Evolutionary conservation across 2,113 vertebrate genomes (phyloP).

Genomic region (Leptodactylus fuscus): DNA sequence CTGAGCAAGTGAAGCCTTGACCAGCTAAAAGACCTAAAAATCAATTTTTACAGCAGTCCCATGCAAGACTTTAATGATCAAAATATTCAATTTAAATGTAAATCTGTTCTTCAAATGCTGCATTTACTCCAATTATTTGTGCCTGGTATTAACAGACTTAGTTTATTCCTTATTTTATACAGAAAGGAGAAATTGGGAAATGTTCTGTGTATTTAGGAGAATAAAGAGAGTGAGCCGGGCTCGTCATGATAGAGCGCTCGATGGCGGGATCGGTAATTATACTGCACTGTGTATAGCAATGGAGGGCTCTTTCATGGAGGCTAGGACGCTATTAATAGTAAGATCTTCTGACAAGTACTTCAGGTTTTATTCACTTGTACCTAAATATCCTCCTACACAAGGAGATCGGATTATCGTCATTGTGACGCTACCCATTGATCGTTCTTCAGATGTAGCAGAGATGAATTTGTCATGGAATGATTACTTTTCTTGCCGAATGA

Average conservation of each 20-base stretch:
- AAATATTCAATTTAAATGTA: conserved; percentile 53
- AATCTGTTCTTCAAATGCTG: conserved; percentile 48
- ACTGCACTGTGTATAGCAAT: not conserved
- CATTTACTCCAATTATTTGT: conserved; percentile 45
- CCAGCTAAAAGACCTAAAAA: conserved; percentile 6
- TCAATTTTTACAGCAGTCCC: conserved; percentile 19
- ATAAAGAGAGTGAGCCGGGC: not conserved
- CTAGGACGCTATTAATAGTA: too few species aligned
- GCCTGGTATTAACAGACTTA: conserved; percentile 38
- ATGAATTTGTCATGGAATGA: too few species aligned
- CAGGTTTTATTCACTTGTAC: too few species aligned
- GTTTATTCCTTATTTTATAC: not conserved
- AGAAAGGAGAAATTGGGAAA: not conserved
- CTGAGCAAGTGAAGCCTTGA: not conserved
- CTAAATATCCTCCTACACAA: too few species aligned
- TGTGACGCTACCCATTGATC: too few species aligned
- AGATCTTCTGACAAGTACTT: too few species aligned
- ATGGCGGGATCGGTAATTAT: too few species aligned
- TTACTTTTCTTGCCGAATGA: too few species aligned
- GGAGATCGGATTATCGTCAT: too few species aligned
- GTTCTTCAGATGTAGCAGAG: too few species aligned
- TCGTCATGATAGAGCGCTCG: too few species aligned
- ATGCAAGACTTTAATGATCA: conserved; percentile 39
- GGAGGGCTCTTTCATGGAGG: too few species aligned
- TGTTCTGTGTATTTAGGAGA: not conserved